These are phyloP conservation scores for Salvelinus fontinalis DNA, from an alignment of 2,113 vertebrate genomes.

Conservation along the genomic window DNA sequence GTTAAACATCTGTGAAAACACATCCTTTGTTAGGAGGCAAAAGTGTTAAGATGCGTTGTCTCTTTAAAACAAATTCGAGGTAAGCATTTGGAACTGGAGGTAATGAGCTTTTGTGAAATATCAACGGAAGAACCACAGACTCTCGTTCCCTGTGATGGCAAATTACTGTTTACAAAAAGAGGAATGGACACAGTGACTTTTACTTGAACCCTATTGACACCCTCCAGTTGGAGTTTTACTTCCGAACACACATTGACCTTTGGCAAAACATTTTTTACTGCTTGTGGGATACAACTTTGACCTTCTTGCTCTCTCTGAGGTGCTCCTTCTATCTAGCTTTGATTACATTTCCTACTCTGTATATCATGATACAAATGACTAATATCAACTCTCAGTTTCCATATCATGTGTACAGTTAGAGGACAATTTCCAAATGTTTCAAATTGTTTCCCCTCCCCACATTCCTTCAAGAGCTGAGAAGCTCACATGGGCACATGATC, in stretches of 20 bases:
- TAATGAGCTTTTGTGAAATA: no score
- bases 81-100: no score
- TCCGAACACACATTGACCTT: constrained; percentile 19
- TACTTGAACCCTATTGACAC: constrained; percentile 25
- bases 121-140: no score
- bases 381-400: background rate
- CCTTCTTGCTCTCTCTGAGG: no score
- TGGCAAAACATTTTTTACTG: constrained; percentile 15
- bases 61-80: no score
- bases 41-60: no score
- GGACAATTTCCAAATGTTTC: no score
- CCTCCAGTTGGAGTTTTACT: constrained; percentile 12
- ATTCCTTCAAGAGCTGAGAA: constrained; percentile 6
- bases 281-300: background rate
- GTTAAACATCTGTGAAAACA: no score
- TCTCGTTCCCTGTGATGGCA: constrained; percentile 26
- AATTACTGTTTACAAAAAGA: constrained; percentile 36
- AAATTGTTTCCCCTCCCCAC: background rate
- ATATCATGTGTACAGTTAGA: no score
- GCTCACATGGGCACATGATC: constrained; percentile 18
- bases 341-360: background rate
- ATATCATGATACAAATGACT: background rate
- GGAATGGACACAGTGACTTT: constrained; percentile 23
- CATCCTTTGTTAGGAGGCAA: no score
- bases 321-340: no score